phyloP scores from a whole-genome alignment of 2,113 vertebrate genomes.

The Pituophis catenifer region DNA sequence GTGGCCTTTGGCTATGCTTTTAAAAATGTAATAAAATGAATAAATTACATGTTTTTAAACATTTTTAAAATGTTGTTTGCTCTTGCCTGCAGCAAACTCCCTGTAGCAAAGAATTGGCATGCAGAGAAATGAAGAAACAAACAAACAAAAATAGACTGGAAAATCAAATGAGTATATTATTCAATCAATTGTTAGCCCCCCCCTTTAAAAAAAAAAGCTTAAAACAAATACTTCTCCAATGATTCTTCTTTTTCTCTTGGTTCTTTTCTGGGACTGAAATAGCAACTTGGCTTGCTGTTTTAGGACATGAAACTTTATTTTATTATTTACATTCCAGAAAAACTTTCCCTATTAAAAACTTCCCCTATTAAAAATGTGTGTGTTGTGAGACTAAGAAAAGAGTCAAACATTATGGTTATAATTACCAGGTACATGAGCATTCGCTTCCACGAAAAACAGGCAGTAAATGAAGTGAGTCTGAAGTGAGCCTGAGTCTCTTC shows the following conservation, averaged over 20 bases:
- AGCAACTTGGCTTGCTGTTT: neutral
- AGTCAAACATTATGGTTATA: neutral
- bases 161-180: neutral
- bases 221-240: neutral
- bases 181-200: neutral
- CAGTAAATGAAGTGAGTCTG: neutral
- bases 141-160: neutral
- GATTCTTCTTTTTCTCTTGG: neutral
- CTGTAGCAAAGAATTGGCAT: neutral
- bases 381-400: no score
- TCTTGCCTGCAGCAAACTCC: neutral
- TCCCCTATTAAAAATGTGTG: neutral
- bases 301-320: neutral
- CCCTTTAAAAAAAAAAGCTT: neutral
- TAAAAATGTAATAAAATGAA: neutral
- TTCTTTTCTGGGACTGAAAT: neutral
- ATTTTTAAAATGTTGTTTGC: neutral
- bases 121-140: neutral
- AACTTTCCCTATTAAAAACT: neutral
- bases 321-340: neutral
- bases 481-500: neutral
- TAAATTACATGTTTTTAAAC: neutral
- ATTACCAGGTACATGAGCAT: neutral
- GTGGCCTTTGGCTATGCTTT: neutral
- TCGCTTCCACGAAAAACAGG: neutral